Conservation (phyloP, 2,797 vertebrate genomes). For the Clarias laeviceps region DNA sequence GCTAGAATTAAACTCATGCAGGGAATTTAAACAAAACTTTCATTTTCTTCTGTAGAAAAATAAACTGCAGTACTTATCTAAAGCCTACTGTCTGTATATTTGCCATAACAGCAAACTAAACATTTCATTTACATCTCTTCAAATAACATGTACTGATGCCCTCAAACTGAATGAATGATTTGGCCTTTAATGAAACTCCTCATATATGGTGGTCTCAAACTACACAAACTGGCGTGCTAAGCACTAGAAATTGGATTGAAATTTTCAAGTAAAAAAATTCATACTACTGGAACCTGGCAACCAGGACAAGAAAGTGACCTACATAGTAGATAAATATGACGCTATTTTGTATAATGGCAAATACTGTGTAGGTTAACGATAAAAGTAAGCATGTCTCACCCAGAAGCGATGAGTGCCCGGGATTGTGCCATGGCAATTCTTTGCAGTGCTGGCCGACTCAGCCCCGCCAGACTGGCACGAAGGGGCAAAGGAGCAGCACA, state of each 20-base stretch:
- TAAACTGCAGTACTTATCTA: not conserved
- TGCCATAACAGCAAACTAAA: not conserved
- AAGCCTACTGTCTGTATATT: too few relatives aligned
- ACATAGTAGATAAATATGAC: not conserved
- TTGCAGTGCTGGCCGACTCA: slow-evolving; percentile 85
- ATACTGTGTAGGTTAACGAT: not conserved
- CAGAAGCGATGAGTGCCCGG: slow-evolving; percentile 90
- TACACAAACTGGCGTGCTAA: not conserved
- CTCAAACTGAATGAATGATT: not conserved
- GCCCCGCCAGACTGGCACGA: slow-evolving; percentile 79
- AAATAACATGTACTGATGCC: not conserved
- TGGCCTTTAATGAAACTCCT: not conserved
- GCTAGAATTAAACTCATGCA: not conserved
- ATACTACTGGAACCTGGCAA: not conserved
- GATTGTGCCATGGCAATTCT: slow-evolving; percentile 92
- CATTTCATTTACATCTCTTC: not conserved
- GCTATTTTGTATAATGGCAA: not conserved
- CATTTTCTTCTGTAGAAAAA: not conserved
- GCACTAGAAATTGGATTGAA: not conserved
- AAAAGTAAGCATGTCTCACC: slow-evolving; percentile 74
- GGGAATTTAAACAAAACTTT: not conserved
- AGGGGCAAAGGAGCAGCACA: slow-evolving; percentile 73
- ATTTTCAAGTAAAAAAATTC: not conserved
- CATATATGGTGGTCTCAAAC: not conserved
- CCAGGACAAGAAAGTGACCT: not conserved